Base-by-base conservation (phyloP, 2,797 vertebrate species). In the Atherinosoma microstoma region DNA sequence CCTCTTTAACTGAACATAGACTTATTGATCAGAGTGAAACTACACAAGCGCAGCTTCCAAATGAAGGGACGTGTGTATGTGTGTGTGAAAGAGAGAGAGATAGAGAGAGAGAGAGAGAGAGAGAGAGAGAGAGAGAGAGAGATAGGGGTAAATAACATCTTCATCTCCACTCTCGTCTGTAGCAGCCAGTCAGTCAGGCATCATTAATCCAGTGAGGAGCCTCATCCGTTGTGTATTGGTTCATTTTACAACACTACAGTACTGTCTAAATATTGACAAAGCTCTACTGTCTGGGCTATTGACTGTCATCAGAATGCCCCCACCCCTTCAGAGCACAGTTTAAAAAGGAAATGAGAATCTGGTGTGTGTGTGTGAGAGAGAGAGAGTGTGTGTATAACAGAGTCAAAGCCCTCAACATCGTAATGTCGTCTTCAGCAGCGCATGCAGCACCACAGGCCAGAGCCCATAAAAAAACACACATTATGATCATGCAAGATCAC, bases 251-350 rank as follows among this genome's bases (percentile, higher is more conserved):
- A 88, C 86, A 91, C 87, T 81, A 84, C 76, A 86, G 84, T 87
- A 87, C 88, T 90, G 87, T 92, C 91, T 89, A 90, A 93, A 93
- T 93, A 95, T 94, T 92, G 93, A 93, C 91, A 89, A 85, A 87
- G 75, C 86, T 78, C 85, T 88, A 87, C 90, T 92, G 87, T 91
- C 89, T 90, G 83, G 82, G 83, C 87, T 92, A 93, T 94, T 92
- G 92, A 94, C 92, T 88, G 88, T 86, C 78, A 91, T 81, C 86
- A 75, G 83, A 87, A 87, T 78, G 84, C 80, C 80, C 68, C 84
- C 47, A 49, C n/a, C 60, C 68, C 84, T 83, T 86, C 81, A 85
- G 76, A 84, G 75, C 30, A 22, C 13, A 75, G 83, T 67, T 79
- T 76, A 81, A 83, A 85, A 79, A 64, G 67, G 70, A 76, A 59